Percentiles rank a stretch among this genome's conserved stretches.
These are phyloP conservation scores for Cetoscarus ocellatus DNA, from an alignment of 2,797 vertebrate species.

Conservation along the genomic window DNA sequence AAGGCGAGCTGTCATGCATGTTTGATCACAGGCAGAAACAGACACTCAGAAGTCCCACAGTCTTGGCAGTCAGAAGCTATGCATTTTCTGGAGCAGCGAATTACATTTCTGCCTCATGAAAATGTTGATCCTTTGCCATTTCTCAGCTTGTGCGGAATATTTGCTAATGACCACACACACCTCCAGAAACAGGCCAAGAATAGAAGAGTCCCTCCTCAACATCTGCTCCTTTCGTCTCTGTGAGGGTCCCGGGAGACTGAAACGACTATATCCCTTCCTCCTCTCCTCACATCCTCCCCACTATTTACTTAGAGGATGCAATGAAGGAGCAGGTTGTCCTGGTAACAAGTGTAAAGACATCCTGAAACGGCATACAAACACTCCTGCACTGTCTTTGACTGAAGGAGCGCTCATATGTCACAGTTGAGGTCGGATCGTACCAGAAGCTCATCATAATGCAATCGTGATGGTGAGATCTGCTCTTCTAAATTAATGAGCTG, in stretches of 20 bases:
- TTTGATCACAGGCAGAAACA: slow-evolving; percentile 80
- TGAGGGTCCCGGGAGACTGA: slow-evolving; percentile 46
- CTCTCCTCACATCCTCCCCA: slow-evolving; percentile 31
- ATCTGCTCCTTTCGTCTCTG: slow-evolving; percentile 60
- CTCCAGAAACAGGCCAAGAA: slow-evolving; percentile 60
- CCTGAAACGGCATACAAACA: slow-evolving; percentile 47
- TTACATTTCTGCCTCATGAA: slow-evolving; percentile 53
- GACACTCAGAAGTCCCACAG: slow-evolving; percentile 61
- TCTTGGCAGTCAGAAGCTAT: slow-evolving; percentile 52
- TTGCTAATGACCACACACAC: slow-evolving; percentile 74
- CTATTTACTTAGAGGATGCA: slow-evolving; percentile 53
- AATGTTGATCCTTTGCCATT: slow-evolving; percentile 59
- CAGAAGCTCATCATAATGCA: slow-evolving; percentile 23
- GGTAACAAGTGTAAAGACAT: slow-evolving; percentile 57
- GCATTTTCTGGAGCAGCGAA: slow-evolving; percentile 57
- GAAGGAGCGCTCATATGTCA: slow-evolving; percentile 14
- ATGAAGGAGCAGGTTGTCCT: slow-evolving; percentile 59
- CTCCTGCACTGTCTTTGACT: slow-evolving; percentile 1
- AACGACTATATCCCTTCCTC: slow-evolving; percentile 47
- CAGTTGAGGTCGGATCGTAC: slow-evolving; percentile 8
- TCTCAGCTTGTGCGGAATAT: slow-evolving; percentile 45
- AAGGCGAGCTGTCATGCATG: slow-evolving; percentile 81
- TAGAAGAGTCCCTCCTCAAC: slow-evolving; percentile 61
- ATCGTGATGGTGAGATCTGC: slow-evolving; percentile 20
- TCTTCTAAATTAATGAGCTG: slow-evolving; percentile 39